A percentile compares a stretch with the other conserved stretches of the same genome.
Conservation (phyloP, 2,113 vertebrate genomes). For the Sitta europaea region DNA sequence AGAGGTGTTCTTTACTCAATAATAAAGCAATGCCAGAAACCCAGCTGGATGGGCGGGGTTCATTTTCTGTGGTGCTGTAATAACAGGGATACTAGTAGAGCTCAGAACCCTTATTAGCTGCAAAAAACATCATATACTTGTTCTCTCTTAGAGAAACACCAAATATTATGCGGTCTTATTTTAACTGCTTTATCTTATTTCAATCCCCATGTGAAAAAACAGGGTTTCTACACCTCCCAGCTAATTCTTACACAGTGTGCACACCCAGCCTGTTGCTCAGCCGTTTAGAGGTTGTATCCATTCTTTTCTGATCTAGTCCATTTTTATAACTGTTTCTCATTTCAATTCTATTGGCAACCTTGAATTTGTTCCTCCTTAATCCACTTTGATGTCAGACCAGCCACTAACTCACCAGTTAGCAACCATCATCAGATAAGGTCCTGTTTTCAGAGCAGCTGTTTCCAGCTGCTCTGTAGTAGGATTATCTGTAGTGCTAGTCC, state of each 20-base stretch:
- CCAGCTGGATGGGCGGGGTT: fast-evolving
- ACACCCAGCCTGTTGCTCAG: not conserved
- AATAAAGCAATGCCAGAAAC: not conserved
- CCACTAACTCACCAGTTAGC: not conserved
- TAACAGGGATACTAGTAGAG: not conserved
- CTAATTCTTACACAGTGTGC: not conserved
- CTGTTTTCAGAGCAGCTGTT: not conserved
- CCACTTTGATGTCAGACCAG: not conserved
- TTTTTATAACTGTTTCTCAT: not conserved
- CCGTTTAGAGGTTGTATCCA: not conserved
- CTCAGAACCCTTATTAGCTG: not conserved
- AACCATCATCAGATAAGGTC: not conserved
- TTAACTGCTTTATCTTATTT: not conserved
- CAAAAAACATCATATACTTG: not conserved
- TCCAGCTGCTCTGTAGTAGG: not conserved
- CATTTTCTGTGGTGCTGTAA: not conserved
- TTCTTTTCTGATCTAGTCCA: not conserved
- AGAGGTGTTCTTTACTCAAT: not conserved
- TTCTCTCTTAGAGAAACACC: not conserved
- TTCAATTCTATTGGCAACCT: not conserved
- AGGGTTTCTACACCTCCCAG: not conserved
- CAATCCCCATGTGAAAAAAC: not conserved
- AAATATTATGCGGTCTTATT: not conserved
- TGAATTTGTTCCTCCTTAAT: not conserved
- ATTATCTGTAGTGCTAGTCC: not conserved